Conservation (phyloP, 2,797 vertebrate species). For the Huso huso region DNA sequence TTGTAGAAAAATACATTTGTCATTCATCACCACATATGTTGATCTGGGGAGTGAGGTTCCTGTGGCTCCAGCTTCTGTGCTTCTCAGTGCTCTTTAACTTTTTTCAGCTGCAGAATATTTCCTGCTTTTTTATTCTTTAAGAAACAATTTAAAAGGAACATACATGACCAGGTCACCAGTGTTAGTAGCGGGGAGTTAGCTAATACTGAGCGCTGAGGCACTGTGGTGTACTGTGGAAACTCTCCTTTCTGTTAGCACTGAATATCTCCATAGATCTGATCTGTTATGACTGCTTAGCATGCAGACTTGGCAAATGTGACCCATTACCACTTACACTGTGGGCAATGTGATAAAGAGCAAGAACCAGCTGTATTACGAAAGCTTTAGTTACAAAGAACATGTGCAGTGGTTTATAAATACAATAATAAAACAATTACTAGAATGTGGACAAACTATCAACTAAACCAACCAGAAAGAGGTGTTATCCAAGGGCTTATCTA, state of each 20-base stretch:
- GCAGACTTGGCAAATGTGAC: conserved; percentile 48
- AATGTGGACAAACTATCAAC: conserved; percentile 25
- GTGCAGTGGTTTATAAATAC: conserved; percentile 50
- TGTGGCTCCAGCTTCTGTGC: conserved; percentile 55
- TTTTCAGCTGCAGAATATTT: conserved; percentile 21
- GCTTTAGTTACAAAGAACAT: conserved; percentile 38
- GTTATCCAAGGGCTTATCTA: neutral
- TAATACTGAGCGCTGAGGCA: conserved; percentile 13
- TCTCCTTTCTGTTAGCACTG: conserved; percentile 23
- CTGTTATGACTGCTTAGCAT: conserved; percentile 54
- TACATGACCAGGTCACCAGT: neutral
- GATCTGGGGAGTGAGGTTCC: conserved; percentile 71
- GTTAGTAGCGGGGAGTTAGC: conserved; percentile 17
- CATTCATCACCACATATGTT: conserved; percentile 98
- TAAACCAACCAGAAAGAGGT: conserved; percentile 7
- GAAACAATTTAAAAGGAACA: neutral
- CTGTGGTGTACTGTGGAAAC: conserved; percentile 14
- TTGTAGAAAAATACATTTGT: conserved; percentile 99
- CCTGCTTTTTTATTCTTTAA: neutral
- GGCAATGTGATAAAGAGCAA: conserved; percentile 61
- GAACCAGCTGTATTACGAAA: conserved; percentile 52
- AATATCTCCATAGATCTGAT: conserved; percentile 49
- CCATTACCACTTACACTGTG: conserved; percentile 44
- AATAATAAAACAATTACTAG: conserved; percentile 53
- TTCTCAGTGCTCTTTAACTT: conserved; percentile 41